These are phyloP conservation scores for Enteromius mattozi DNA, from an alignment of 2,797 vertebrate genomes.

Conservation along the genomic window DNA sequence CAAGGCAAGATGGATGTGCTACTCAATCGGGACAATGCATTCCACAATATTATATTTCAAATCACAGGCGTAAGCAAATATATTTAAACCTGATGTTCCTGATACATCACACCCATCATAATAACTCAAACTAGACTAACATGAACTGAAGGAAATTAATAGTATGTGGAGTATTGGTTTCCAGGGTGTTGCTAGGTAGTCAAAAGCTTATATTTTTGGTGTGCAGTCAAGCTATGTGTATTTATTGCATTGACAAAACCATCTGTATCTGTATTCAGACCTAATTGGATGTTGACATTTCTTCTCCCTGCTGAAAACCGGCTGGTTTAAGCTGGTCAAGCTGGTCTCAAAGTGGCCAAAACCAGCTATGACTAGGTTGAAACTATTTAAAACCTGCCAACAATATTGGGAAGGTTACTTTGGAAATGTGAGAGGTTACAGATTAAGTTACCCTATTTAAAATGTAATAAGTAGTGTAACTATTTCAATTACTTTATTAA, in stretches of 20 bases:
- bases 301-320: neutral
- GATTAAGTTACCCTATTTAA: too few relatives aligned
- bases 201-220: neutral
- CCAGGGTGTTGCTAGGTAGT: neutral
- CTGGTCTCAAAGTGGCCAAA: too few relatives aligned
- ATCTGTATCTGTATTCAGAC: neutral
- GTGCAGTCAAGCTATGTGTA: neutral
- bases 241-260: neutral
- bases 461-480: too few relatives aligned
- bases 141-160: neutral
- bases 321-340: neutral
- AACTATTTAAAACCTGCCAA: neutral
- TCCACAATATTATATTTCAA: constrained; percentile 13
- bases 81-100: constrained; percentile 9
- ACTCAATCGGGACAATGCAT: neutral
- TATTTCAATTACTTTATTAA: too few relatives aligned
- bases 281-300: neutral
- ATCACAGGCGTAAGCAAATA: constrained; percentile 12
- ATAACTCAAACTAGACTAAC: neutral
- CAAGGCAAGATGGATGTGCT: constrained; percentile 13
- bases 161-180: neutral
- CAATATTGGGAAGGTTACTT: too few relatives aligned
- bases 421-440: too few relatives aligned
- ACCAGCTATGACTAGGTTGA: neutral
- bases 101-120: neutral